These are phyloP conservation scores for Ophiothrix spiculata DNA, from an alignment of 35 echinoderm and acorn worm species.

Conservation along the genomic window DNA sequence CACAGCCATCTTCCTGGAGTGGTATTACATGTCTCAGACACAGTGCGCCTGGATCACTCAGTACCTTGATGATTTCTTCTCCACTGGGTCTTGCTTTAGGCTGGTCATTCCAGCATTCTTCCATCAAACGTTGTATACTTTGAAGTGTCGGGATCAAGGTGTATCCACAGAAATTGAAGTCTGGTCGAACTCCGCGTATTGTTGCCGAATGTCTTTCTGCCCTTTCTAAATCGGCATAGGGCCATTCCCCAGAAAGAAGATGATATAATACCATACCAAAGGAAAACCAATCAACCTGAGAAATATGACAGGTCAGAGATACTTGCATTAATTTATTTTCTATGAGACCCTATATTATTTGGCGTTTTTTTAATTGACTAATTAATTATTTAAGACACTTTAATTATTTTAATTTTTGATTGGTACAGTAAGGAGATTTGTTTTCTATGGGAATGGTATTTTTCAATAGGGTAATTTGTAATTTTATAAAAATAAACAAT, in stretches of 20 bases:
- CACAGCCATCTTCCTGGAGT: background rate
- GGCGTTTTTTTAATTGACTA: no score
- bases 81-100: slow-evolving; percentile 26
- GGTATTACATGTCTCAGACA: slow-evolving; percentile 29
- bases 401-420: no score
- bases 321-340: no score
- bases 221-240: slow-evolving; percentile 48
- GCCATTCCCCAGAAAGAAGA: slow-evolving; percentile 36
- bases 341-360: no score
- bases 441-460: no score
- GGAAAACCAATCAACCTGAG: slow-evolving; percentile 70
- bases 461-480: no score
- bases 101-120: slow-evolving; percentile 50
- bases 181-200: slow-evolving; percentile 37
- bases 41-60: slow-evolving; percentile 20
- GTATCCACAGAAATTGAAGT: slow-evolving; percentile 49
- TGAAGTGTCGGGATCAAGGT: slow-evolving; percentile 34
- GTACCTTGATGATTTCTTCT: background rate
- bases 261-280: slow-evolving; percentile 70
- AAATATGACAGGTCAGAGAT: background rate
- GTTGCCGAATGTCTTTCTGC: slow-evolving; percentile 47
- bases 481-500: no score
- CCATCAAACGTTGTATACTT: slow-evolving; percentile 33
- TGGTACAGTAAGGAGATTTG: no score
- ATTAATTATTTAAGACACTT: no score